Evolutionary conservation across 2,888 invertebrate genomes (phyloP).

Genomic region (Aplocera efformata): DNA sequence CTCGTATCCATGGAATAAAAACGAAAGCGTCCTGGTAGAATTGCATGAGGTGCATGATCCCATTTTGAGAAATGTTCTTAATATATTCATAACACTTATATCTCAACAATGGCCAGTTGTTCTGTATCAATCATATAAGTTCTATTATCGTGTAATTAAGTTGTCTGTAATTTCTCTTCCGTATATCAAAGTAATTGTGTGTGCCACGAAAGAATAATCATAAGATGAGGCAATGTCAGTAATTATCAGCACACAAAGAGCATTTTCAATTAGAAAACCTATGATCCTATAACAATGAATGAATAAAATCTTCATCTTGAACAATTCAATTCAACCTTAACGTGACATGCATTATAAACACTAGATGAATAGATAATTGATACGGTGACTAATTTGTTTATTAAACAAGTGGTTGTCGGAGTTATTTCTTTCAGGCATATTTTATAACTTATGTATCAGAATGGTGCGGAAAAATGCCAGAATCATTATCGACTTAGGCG

Average conservation of each 20-base stretch:
- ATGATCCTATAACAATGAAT: conserved; percentile 25
- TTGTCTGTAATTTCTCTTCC: conserved; percentile 1
- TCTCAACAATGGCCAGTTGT: conserved; percentile 4
- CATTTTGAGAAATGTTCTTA: conserved; percentile 4
- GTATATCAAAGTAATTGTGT: neutral
- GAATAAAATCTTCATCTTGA: conserved; percentile 17
- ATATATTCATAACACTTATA: conserved; percentile 7
- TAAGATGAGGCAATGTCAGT: conserved; percentile 10
- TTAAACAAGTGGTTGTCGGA: neutral
- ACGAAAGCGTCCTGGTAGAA: conserved; percentile 13
- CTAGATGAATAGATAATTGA: conserved; percentile 11
- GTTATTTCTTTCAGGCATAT: no score
- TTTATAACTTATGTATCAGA: no score
- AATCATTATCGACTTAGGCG: no score
- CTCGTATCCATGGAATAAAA: conserved; percentile 13
- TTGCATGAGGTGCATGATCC: conserved; percentile 10
- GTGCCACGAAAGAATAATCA: neutral
- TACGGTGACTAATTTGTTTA: conserved; percentile 11
- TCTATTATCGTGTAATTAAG: no score
- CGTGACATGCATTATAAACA: conserved; percentile 24
- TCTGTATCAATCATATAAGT: neutral
- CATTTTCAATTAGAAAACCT: conserved; percentile 18
- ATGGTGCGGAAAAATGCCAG: no score
- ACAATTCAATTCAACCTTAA: conserved; percentile 24
- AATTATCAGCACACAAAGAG: conserved; percentile 21